Percentiles rank a stretch among this genome's conserved stretches.
Evolutionary conservation across 2,888 invertebrate species (phyloP).

Genomic region (Embidobia sp.): DNA sequence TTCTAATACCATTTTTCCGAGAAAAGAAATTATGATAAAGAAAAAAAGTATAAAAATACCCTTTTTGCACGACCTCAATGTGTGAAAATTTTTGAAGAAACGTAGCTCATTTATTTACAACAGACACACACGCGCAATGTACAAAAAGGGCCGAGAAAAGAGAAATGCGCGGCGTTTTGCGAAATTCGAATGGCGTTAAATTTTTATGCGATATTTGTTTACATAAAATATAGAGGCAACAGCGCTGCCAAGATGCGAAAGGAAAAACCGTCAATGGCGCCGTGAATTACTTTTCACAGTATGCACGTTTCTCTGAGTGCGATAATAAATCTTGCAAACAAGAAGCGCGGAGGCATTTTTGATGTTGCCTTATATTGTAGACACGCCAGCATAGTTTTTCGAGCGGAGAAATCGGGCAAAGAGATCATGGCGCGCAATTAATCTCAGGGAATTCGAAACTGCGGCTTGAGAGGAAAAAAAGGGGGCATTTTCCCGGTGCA

Average conservation of each 20-base stretch:
- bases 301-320: conserved; percentile 23
- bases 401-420: conserved; percentile 17
- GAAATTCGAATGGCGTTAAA: conserved; percentile 8
- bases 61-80: too few species aligned
- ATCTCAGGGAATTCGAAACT: conserved; percentile 41
- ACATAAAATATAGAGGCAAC: conserved; percentile 30
- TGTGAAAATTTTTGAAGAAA: too few species aligned
- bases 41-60: too few species aligned
- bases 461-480: conserved; percentile 12
- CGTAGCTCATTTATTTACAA: too few species aligned
- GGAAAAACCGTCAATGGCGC: conserved; percentile 26
- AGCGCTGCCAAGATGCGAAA: conserved; percentile 25
- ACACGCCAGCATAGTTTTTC: conserved; percentile 27
- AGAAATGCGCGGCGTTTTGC: too few species aligned
- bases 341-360: conserved; percentile 24
- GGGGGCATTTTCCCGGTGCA: conserved; percentile 12
- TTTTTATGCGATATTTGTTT: conserved; percentile 20
- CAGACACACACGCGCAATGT: too few species aligned
- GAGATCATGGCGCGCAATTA: conserved; percentile 23
- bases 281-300: conserved; percentile 10
- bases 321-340: conserved; percentile 33
- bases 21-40: too few species aligned
- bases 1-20: too few species aligned
- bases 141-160: too few species aligned
- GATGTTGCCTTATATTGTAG: conserved; percentile 48